These are phyloP conservation scores for Trypoxylon attenuatum DNA, from an alignment of 2,888 invertebrate species.

Conservation along the genomic window DNA sequence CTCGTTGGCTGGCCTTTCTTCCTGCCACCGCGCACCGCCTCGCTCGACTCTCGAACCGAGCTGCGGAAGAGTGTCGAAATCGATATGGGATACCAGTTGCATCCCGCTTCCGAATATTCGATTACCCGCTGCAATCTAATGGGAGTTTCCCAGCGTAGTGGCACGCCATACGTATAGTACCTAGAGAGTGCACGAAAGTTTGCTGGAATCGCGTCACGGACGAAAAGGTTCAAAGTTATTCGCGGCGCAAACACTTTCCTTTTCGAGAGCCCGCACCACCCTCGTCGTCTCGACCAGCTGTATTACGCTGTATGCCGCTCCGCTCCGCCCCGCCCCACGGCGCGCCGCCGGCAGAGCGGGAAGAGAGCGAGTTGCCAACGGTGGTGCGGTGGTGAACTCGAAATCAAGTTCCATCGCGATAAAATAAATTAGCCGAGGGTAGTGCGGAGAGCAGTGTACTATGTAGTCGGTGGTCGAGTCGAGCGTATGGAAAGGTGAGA, in stretches of 20 bases:
- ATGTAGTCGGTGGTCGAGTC: too few species aligned
- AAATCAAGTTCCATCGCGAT: neutral
- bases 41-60: too few species aligned
- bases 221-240: neutral
- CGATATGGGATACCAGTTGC: too few species aligned
- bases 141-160: too few species aligned
- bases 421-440: neutral
- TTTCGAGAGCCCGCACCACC: neutral
- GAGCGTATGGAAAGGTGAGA: too few species aligned
- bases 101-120: too few species aligned
- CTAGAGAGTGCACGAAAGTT: neutral
- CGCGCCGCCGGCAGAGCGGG: neutral
- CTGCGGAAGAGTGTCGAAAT: too few species aligned
- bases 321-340: neutral
- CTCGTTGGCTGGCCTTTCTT: too few species aligned
- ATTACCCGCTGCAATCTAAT: too few species aligned
- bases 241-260: constrained; percentile 14
- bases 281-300: neutral
- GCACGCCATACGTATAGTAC: too few species aligned
- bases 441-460: too few species aligned
- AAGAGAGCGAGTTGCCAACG: neutral
- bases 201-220: neutral
- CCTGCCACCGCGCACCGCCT: too few species aligned
- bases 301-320: neutral
- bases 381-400: neutral